Percentiles rank a stretch among this genome's conserved stretches.
Conservation (phyloP, 2,113 vertebrate species). For the Callopanchax toddi region DNA sequence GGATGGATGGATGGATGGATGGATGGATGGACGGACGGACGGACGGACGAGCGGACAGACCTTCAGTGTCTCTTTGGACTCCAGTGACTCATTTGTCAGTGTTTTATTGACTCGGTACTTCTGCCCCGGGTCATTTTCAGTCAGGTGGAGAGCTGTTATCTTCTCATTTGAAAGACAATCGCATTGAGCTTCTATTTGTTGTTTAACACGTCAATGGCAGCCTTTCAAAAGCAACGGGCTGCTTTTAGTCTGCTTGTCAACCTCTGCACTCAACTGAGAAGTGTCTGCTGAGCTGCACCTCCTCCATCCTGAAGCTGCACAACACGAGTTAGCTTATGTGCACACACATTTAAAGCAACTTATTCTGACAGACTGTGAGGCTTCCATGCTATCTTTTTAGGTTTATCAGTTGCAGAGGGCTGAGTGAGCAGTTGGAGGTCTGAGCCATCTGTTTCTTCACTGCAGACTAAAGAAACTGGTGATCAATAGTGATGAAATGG, state of each 20-base stretch:
- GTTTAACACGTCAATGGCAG: conserved; percentile 80
- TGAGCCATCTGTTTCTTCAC: conserved; percentile 65
- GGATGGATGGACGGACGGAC: neutral
- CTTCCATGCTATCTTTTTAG: conserved; percentile 15
- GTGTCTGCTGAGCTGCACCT: conserved; percentile 27
- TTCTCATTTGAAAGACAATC: conserved; percentile 78
- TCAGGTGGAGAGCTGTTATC: conserved; percentile 69
- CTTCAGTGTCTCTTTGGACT: conserved; percentile 39
- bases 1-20: neutral
- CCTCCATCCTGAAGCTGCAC: conserved; percentile 9
- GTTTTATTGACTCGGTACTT: conserved; percentile 74
- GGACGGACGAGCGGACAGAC: no score
- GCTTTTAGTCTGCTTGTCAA: conserved; percentile 61
- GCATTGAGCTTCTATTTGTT: conserved; percentile 75
- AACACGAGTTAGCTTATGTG: neutral
- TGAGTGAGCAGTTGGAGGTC: conserved; percentile 54
- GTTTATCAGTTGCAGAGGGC: conserved; percentile 20
- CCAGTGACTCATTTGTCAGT: conserved; percentile 61
- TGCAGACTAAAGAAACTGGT: conserved; percentile 31
- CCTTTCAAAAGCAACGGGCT: conserved; percentile 57
- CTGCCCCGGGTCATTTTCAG: conserved; percentile 71
- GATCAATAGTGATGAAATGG: conserved; percentile 70
- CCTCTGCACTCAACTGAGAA: conserved; percentile 54
- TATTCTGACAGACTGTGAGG: neutral
- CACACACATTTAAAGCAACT: neutral